Base-by-base conservation (phyloP, 2,888 invertebrate genomes). In the Diadegma fenestrale region DNA sequence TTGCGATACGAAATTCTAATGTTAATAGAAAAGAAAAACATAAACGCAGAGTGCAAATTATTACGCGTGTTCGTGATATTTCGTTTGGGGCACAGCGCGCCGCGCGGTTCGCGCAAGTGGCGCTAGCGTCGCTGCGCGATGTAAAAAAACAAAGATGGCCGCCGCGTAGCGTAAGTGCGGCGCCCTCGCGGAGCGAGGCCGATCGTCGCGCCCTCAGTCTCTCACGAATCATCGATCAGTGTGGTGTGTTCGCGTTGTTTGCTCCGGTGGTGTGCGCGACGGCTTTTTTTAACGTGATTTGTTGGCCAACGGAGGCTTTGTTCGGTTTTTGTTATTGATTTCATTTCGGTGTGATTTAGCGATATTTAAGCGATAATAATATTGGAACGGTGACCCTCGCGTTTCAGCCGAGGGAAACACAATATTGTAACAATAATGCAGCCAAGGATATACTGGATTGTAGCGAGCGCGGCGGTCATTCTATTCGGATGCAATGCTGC, bases 391-490 rank as follows among this genome's bases (percentile, higher is more conserved):
- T 64, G 88, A 82, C 87, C 86, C 86, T 88, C 85, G 78, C 84
- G 48, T 79, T 85, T 85, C 87, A 86, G 82, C 87, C 82, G 87
- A 81, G 80, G 73, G 79, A 84, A 78, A 79, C 72, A 66, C 58
- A 73, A 58, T 33, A 72, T 82, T 78, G 84, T 63, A 77, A 77
- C 68, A 84, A 72, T 83, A 81, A 96, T 96, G 96, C 95, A 96
- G 95, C 96, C 96, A 94, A 96, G 96, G 96, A 96, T 96, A 96
- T 96, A 95, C 94, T 95, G 96, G 95, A 95, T 96, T 95, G 95
- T 96, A 95, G 95, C 95, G 95, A 95, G 95, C 95, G 95, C 95
- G 95, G 96, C 95, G 95, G 95, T 96, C 95, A 95, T 96, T 95
- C 95, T 96, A 94, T 94, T 95, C 94, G 96, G 96, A 95, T 96